These are phyloP conservation scores for Anarsia innoxiella DNA, from an alignment of 2,888 invertebrate species.

Conservation along the genomic window DNA sequence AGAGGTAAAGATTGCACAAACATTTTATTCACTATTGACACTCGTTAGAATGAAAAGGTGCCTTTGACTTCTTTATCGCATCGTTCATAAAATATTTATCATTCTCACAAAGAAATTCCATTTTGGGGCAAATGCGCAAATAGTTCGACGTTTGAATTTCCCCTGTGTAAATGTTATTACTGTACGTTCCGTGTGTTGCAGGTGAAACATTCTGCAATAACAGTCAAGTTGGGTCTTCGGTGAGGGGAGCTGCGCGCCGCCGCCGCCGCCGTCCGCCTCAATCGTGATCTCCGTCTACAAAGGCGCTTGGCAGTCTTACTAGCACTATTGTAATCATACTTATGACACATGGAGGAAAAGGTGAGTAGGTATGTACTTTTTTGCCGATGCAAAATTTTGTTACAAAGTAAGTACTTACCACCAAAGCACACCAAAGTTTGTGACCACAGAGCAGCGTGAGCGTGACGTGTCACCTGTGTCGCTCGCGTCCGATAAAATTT, in stretches of 20 bases:
- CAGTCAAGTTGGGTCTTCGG: constrained; percentile 28
- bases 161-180: constrained; percentile 71
- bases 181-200: constrained; percentile 51
- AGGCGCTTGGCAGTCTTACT: constrained; percentile 6
- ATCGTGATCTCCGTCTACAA: too few species aligned
- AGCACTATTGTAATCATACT: too few species aligned
- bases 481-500: constrained; percentile 26
- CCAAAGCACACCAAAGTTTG: constrained; percentile 25
- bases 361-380: too few species aligned
- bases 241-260: constrained; percentile 1
- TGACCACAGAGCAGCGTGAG: constrained; percentile 32
- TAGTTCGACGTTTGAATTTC: constrained; percentile 72
- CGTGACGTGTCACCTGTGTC: constrained; percentile 41
- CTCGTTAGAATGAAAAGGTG: constrained; percentile 30
- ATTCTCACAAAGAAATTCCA: constrained; percentile 66
- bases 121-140: constrained; percentile 66
- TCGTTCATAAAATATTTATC: constrained; percentile 65
- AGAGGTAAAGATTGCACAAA: too few species aligned
- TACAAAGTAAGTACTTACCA: constrained; percentile 18
- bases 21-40: constrained; percentile 36
- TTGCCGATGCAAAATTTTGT: too few species aligned
- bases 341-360: constrained; percentile 10
- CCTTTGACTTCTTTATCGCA: constrained; percentile 57
- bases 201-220: constrained; percentile 61
- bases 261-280: constrained; percentile 2